Conservation (phyloP, 2,797 vertebrate genomes). For the Cossypha heuglini region DNA sequence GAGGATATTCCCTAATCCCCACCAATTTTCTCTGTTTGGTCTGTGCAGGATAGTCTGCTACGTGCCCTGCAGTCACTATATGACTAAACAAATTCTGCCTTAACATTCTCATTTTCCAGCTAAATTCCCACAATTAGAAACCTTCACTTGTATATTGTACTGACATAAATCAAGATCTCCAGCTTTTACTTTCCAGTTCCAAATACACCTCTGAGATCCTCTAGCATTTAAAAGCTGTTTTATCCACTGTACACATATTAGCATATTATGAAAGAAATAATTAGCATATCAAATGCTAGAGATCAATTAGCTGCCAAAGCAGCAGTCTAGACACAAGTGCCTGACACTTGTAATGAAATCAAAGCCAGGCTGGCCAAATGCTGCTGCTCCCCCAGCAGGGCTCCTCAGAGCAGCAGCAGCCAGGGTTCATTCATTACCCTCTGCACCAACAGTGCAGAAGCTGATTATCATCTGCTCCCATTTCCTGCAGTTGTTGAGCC, state of each 20-base stretch:
- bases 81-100: background rate
- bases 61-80: background rate
- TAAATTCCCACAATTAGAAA: background rate
- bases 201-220: background rate
- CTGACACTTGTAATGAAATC: conserved; percentile 33
- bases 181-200: background rate
- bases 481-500: background rate
- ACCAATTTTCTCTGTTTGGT: background rate
- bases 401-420: background rate
- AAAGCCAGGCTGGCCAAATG: background rate
- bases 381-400: background rate
- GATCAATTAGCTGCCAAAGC: conserved; percentile 60
- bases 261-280: conserved; percentile 59
- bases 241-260: conserved; percentile 21
- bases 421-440: conserved; percentile 1
- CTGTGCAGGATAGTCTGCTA: background rate
- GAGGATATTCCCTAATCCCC: background rate
- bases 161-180: background rate
- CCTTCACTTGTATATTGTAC: background rate
- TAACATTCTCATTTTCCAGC: background rate
- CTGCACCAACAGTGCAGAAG: background rate
- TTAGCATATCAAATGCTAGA: conserved; percentile 55
- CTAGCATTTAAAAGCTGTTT: background rate
- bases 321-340: conserved; percentile 9
- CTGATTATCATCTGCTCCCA: background rate